Base-by-base conservation (phyloP, 2,113 vertebrate species). In the Alligator sinensis region DNA sequence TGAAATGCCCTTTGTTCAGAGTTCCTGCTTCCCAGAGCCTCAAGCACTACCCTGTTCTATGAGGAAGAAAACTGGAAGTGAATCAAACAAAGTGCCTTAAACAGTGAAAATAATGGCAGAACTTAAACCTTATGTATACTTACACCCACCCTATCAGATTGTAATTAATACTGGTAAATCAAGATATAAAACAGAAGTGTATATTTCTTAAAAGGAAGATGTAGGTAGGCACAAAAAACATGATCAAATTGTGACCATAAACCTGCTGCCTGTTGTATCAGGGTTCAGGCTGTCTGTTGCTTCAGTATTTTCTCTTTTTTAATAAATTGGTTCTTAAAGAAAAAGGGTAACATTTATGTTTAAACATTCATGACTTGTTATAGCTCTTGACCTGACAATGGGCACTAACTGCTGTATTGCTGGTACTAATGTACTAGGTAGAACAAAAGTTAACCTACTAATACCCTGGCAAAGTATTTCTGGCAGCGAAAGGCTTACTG, bases 301-400 rank as follows among this genome's bases (percentile, higher is more conserved):
- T 90, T 82, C 47, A 89, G 54, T 82, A 90, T 89, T 87, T 92
- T 22, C 10, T 87, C 24, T 47, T 80, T 68, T 91, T 86, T 78
- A 55, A 80, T 57, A 83, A 86, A 1, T 6, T 17, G 84, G 80
- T 79, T 86, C 91, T 64, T 86, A 18, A 62, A 78, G 87, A 95
- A 97, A 95, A 96, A 94, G 57, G 76, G 62, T 83, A 91, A 94
- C 19, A 57, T 86, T 95, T 95, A 79, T 94, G 63, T 94, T 98
- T 92, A 98, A 98, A 98, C 98, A 98, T 98, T 98, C 94, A 97
- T 95, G 97, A 96, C 96, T 90, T 93, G 91, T 97, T 97, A 95
- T 94, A 97, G 96, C 94, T 97, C 92, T 81, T 79, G 61, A 94
- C 93, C 94, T 96, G 86, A 85, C 97, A 98, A 97, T 98, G 97